A percentile compares a stretch with the other conserved stretches of the same genome.
phyloP scores from a whole-genome alignment of 1,140 invertebrate species.

The Hylaeus anthracinus region DNA sequence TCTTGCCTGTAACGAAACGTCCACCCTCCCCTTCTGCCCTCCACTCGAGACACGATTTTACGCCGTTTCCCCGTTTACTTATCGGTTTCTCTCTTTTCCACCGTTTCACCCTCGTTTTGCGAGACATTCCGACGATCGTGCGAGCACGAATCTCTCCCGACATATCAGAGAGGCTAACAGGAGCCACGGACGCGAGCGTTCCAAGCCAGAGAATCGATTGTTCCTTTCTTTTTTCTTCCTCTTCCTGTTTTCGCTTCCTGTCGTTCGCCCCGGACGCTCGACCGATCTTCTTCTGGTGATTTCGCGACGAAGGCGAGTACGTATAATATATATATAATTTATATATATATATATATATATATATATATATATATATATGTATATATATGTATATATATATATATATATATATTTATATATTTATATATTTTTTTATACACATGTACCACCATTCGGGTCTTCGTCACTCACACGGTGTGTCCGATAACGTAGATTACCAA shows the following conservation, averaged over 20 bases:
- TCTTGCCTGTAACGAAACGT: background rate
- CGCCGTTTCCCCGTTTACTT: conserved; percentile 7
- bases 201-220: conserved; percentile 52
- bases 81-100: background rate
- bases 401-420: conserved; percentile 10
- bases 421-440: conserved; percentile 30
- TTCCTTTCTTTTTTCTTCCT: conserved; percentile 43
- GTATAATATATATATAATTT: conserved; percentile 18
- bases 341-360: conserved; percentile 14
- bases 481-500: conserved; percentile 37
- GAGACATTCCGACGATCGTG: conserved; percentile 12
- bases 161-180: conserved; percentile 64
- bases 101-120: background rate
- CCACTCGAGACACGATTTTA: conserved; percentile 21
- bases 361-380: background rate
- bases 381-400: conserved; percentile 9
- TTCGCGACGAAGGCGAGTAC: conserved; percentile 41
- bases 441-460: conserved; percentile 19
- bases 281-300: conserved; percentile 34
- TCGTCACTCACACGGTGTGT: conserved; percentile 52
- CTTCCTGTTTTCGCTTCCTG: conserved; percentile 4
- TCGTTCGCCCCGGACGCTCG: conserved; percentile 26
- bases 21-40: background rate
- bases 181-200: conserved; percentile 68
- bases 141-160: conserved; percentile 65